Evolutionary conservation across 2,113 vertebrate genomes (phyloP).

Genomic region (Osmerus eperlanus): DNA sequence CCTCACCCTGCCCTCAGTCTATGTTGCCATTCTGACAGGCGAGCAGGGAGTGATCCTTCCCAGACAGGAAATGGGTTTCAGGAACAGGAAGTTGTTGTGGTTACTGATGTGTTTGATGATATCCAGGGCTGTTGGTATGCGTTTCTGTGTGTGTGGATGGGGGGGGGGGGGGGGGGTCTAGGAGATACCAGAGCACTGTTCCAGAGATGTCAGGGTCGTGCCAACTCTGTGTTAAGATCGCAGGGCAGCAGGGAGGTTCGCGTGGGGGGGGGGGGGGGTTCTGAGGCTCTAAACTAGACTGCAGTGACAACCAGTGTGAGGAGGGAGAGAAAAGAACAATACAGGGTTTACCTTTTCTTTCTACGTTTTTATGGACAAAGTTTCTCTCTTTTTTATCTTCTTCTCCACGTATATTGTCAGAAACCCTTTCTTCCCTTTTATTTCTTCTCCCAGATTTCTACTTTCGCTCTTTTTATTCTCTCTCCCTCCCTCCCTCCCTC

Average conservation of each 20-base stretch:
- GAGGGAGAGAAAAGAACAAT: no score
- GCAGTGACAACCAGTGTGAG: no score
- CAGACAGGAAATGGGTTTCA: constrained; percentile 64
- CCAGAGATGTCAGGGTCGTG: neutral
- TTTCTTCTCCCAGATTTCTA: constrained; percentile 18
- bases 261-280: no score
- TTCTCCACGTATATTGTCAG: neutral
- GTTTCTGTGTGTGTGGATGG: constrained; percentile 3
- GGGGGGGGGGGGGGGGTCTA: constrained; percentile 14
- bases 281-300: no score
- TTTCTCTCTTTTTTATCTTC: neutral
- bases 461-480: neutral
- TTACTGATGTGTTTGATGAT: constrained; percentile 69
- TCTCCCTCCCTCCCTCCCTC: constrained; percentile 22
- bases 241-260: no score
- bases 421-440: neutral
- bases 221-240: no score
- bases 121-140: constrained; percentile 47
- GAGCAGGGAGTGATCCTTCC: constrained; percentile 39
- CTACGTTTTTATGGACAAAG: neutral
- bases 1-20: no score
- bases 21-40: neutral
- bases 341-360: neutral
- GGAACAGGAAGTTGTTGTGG: constrained; percentile 78
- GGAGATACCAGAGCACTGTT: constrained; percentile 45